Percentiles rank a stretch among this genome's conserved stretches.
Evolutionary conservation across 2,888 invertebrate species (phyloP).

Genomic region (Perithous albicinctus): DNA sequence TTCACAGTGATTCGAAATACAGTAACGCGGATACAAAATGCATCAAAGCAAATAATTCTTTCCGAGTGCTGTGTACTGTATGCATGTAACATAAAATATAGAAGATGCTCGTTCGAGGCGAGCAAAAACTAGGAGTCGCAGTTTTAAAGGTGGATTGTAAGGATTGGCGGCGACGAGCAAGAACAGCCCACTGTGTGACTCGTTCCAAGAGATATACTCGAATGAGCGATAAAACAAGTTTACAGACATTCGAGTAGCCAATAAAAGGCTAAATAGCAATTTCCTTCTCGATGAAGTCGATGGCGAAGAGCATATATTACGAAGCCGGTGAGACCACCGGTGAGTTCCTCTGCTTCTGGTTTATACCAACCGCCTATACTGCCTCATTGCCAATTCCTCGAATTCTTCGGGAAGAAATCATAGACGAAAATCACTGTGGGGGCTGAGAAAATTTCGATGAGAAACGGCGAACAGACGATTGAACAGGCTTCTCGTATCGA

Average conservation of each 20-base stretch:
- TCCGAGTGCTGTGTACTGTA: not conserved
- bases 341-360: not conserved
- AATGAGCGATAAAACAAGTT: slow-evolving; percentile 60
- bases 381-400: not conserved
- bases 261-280: slow-evolving; percentile 61
- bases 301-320: slow-evolving; percentile 37
- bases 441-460: no score
- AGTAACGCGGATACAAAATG: not conserved
- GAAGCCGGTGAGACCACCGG: slow-evolving; percentile 12
- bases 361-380: not conserved
- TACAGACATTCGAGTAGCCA: slow-evolving; percentile 52
- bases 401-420: not conserved
- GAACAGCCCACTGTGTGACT: slow-evolving; percentile 15
- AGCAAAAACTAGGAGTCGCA: slow-evolving; percentile 46
- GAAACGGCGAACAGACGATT: not conserved
- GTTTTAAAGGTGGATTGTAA: slow-evolving; percentile 51
- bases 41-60: slow-evolving; percentile 15
- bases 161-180: slow-evolving; percentile 39
- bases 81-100: slow-evolving; percentile 5
- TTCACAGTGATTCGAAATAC: not conserved
- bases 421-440: not conserved
- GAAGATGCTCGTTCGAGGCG: not conserved
- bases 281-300: slow-evolving; percentile 39
- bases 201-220: slow-evolving; percentile 10
- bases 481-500: slow-evolving; percentile 19